These are phyloP conservation scores for Ectemnius cavifrons DNA, from an alignment of 2,888 invertebrate genomes.

Conservation along the genomic window DNA sequence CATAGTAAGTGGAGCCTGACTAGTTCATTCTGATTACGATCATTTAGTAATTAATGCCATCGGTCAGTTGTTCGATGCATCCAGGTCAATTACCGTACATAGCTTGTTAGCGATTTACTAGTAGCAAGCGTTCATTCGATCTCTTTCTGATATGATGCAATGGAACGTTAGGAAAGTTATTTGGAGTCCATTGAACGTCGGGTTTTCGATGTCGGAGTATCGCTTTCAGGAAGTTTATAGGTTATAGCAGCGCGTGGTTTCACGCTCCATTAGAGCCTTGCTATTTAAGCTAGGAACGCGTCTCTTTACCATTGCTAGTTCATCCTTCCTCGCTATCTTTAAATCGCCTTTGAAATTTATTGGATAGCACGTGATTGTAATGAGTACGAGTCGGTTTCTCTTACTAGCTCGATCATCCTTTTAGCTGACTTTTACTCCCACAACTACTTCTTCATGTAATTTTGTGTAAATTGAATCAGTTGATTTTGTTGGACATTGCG, in stretches of 20 bases:
- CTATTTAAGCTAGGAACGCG: constrained; percentile 18
- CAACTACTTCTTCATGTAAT: too few relatives aligned
- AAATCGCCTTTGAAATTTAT: constrained; percentile 27
- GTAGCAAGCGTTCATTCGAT: not conserved
- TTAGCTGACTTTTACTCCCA: not conserved
- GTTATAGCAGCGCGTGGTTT: constrained; percentile 17
- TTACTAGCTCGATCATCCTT: not conserved
- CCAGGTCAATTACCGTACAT: constrained; percentile 24
- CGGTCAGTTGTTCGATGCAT: constrained; percentile 11
- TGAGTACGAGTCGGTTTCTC: constrained; percentile 30
- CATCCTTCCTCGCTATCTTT: constrained; percentile 4
- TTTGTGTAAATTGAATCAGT: too few relatives aligned
- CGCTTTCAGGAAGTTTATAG: constrained; percentile 42
- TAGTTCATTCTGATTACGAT: constrained; percentile 30
- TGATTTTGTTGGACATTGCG: too few relatives aligned
- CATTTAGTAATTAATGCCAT: constrained; percentile 27
- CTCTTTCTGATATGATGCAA: constrained; percentile 14
- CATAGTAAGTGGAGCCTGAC: constrained; percentile 39
- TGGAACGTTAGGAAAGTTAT: not conserved
- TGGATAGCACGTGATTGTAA: constrained; percentile 16
- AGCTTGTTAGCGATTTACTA: constrained; percentile 5
- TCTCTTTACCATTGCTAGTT: constrained; percentile 8
- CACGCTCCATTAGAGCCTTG: constrained; percentile 28
- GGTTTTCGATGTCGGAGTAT: constrained; percentile 13
- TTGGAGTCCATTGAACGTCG: not conserved